Evolutionary conservation across 2,888 invertebrate species (phyloP), one percentile per base, ranked within the genome.

Genomic region (Trichopoda pennipes): DNA sequence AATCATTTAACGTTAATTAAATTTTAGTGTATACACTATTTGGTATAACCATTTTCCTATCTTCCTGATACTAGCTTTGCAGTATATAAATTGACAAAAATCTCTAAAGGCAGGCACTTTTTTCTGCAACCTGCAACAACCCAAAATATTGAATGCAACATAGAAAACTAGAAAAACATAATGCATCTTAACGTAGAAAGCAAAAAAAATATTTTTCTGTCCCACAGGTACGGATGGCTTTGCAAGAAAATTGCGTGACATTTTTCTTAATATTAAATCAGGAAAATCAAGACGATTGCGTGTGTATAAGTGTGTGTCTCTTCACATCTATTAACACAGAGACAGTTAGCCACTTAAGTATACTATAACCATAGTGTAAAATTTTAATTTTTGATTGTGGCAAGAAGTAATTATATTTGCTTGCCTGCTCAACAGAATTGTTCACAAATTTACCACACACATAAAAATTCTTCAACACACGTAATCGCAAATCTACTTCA

Each of bases 81-180:
- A n/a, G 6, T 47, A 8, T 23, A 38, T 12, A 38, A 38, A 12
- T 38, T 81, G 85, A 85, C 85, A 84, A 77, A 78, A 80, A 84
- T 82, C 84, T 80, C 83, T 72, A 78, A 82, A 75, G 84, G 84
- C 85, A 85, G 80, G 85, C 85, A 81, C 84, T 49, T 3, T 38
- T 61, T 23, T 3, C 28, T 49, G 51, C 19, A 12, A 32, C 9
- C 58, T 53, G 66, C 73, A 68, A 68, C 61, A 28, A 47, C 28
- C 14, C 17, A 19, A 47, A 38, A 23, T n/a, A 4, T 23, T 19
- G 16, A 69, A 55, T 51, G 19, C 42, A 19, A 21, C 17, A 14
- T 55, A n/a, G 8, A 21, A 64, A 35, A 2, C 49, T 35, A 4
- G 35, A 7, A 64, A 66, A 12, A 23, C 35, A 44, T n/a, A n/a